Evolutionary conservation across 2,888 invertebrate genomes (phyloP).

Genomic region (Drosophila atroscutellata): DNA sequence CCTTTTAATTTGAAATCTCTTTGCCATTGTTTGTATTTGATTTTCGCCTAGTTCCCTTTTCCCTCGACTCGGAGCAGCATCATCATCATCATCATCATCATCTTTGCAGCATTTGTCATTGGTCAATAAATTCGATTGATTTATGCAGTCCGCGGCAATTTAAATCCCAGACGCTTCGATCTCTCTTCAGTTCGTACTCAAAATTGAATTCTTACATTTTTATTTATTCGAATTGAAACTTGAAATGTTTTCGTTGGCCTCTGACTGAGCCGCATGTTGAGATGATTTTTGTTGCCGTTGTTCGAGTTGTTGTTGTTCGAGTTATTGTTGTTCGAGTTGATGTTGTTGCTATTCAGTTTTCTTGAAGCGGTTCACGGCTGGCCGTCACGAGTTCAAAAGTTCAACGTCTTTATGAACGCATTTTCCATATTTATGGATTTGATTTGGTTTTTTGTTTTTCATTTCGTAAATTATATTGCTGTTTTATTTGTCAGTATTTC

Average conservation of each 20-base stretch:
- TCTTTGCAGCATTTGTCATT: constrained; percentile 72
- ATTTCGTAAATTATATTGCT: neutral
- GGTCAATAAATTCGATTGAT: constrained; percentile 83
- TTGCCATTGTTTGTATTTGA: constrained; percentile 49
- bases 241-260: constrained; percentile 55
- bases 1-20: constrained; percentile 61
- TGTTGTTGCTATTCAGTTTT: constrained; percentile 25
- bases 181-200: constrained; percentile 26
- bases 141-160: constrained; percentile 68
- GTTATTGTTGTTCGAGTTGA: neutral
- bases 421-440: constrained; percentile 61
- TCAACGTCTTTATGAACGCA: constrained; percentile 63
- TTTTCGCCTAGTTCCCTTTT: constrained; percentile 49
- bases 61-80: neutral
- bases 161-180: constrained; percentile 52
- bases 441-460: constrained; percentile 17
- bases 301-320: constrained; percentile 8
- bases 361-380: constrained; percentile 54
- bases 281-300: constrained; percentile 3
- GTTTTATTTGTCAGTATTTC: neutral
- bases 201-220: constrained; percentile 65
- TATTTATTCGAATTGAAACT: constrained; percentile 65
- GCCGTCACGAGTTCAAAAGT: constrained; percentile 65
- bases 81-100: constrained; percentile 15
- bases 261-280: constrained; percentile 37